Base-by-base conservation (phyloP, 2,113 vertebrate genomes). In the Phycodurus eques region DNA sequence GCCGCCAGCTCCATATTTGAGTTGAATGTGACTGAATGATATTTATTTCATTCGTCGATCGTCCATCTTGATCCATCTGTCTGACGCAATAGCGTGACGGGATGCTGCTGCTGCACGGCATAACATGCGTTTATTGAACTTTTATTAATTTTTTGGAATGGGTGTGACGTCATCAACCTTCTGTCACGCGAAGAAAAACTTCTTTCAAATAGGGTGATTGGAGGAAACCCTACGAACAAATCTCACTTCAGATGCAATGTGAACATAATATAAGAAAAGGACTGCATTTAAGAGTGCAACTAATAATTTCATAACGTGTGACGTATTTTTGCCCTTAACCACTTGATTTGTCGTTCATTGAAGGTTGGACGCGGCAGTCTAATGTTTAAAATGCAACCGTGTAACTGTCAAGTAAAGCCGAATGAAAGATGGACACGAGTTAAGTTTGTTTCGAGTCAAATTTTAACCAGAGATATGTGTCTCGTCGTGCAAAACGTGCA, bases 161-260 rank as follows among this genome's bases (percentile, higher is more conserved):
- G 7, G 2, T 6, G 43, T 66, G 44, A 66, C 64, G 64, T 66
- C 44, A 66, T 17, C 44, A 8, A 13, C 3, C 43, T 27, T 22
- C 11, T 66, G 64, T 66, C 64, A 66, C 64, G 64, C 44, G 64
- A 66, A 47, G 14, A 33, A 31, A 61, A 61, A 56, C 31, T 35
- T 61, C 59, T 31, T 60, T 60, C 2, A 33, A 60, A 61, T 61
- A 13, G 14, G 31, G 14, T 13, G 57, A 31, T 17, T 59, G 56
- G 12, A 59, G 27, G 8, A 31, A 59, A 59, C 14, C n/a, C 6
- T 8, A 10, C 20, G 53, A 54, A n/a, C 54, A 57, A 59, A 59
- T 33, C 2, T 22, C n/a, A 31, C 5, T 31, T 59, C 22, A 59
- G 8, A 60, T 31, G 57, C 11, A 15, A 60, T 14, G 56, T 3